phyloP scores from a whole-genome alignment of 2,113 vertebrate genomes.

The Percopsis transmontana region DNA sequence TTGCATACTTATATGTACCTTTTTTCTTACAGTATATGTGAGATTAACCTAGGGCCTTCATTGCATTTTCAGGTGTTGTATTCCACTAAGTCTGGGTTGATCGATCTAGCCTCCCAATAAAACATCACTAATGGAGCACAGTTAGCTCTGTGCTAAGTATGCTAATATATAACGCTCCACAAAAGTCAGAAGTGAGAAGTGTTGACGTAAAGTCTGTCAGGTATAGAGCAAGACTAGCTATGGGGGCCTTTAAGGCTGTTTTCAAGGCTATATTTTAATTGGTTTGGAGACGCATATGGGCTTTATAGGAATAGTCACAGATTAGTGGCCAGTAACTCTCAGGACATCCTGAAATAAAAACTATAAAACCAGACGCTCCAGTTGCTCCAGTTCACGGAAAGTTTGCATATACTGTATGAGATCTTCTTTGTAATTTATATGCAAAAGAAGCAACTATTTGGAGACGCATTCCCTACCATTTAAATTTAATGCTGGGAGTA shows the following conservation, averaged over 20 bases:
- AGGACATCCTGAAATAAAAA: constrained; percentile 56
- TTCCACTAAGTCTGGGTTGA: constrained; percentile 11
- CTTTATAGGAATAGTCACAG: constrained; percentile 57
- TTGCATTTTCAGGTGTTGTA: constrained; percentile 20
- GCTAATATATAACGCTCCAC: constrained; percentile 25
- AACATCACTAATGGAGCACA: constrained; percentile 15
- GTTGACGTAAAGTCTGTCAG: constrained; percentile 32
- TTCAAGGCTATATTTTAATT: constrained; percentile 58
- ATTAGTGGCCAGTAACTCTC: constrained; percentile 41
- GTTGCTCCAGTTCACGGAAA: constrained; percentile 2
- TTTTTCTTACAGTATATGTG: too few relatives aligned
- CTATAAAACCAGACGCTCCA: constrained; percentile 24
- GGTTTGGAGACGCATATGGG: constrained; percentile 40
- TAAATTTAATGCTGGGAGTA: constrained; percentile 6
- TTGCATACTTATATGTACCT: too few relatives aligned
- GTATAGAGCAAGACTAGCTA: constrained; percentile 36
- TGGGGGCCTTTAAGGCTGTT: constrained; percentile 33
- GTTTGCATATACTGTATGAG: not conserved
- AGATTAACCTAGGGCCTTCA: too few relatives aligned
- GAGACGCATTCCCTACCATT: constrained; percentile 12
- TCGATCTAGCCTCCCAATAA: constrained; percentile 10
- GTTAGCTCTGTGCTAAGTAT: constrained; percentile 20
- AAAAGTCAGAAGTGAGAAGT: constrained; percentile 7
- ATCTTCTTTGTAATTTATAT: not conserved
- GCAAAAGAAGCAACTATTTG: constrained; percentile 27